Evolutionary conservation across 2,888 invertebrate genomes (phyloP).

Genomic region (Margaritifera margaritifera): DNA sequence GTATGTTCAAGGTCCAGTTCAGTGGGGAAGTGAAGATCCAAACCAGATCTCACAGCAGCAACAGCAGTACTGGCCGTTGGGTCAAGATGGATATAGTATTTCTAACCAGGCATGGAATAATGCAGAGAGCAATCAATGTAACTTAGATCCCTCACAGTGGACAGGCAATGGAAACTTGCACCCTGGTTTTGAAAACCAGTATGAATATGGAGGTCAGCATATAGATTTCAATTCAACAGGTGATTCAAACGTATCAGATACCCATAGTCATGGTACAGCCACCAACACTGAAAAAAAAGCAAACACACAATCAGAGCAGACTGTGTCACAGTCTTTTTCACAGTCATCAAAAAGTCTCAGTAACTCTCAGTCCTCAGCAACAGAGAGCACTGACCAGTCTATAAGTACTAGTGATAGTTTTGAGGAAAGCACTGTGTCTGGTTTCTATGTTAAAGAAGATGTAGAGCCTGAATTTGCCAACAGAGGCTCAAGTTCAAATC

Average conservation of each 20-base stretch:
- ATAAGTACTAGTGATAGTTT: slow-evolving; percentile 12
- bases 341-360: slow-evolving; percentile 3
- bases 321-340: too few relatives aligned
- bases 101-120: slow-evolving; percentile 9
- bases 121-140: slow-evolving; percentile 2
- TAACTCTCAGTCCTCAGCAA: slow-evolving; percentile 25
- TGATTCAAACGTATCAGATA: too few relatives aligned
- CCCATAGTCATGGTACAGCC: too few relatives aligned
- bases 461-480: slow-evolving; percentile 15
- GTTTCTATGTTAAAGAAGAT: slow-evolving; percentile 36
- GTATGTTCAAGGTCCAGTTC: slow-evolving; percentile 6
- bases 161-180: too few relatives aligned
- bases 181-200: too few relatives aligned
- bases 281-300: too few relatives aligned
- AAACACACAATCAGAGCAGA: too few relatives aligned
- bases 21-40: slow-evolving; percentile 4
- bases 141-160: slow-evolving; percentile 12
- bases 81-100: slow-evolving; percentile 9
- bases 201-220: too few relatives aligned
- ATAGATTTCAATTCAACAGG: too few relatives aligned
- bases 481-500: background rate
- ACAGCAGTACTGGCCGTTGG: background rate
- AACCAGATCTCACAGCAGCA: slow-evolving; percentile 8
- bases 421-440: slow-evolving; percentile 40
- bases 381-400: slow-evolving; percentile 29